Conservation (phyloP, 23 tunicate genomes). For the Phallusia fumigata region DNA sequence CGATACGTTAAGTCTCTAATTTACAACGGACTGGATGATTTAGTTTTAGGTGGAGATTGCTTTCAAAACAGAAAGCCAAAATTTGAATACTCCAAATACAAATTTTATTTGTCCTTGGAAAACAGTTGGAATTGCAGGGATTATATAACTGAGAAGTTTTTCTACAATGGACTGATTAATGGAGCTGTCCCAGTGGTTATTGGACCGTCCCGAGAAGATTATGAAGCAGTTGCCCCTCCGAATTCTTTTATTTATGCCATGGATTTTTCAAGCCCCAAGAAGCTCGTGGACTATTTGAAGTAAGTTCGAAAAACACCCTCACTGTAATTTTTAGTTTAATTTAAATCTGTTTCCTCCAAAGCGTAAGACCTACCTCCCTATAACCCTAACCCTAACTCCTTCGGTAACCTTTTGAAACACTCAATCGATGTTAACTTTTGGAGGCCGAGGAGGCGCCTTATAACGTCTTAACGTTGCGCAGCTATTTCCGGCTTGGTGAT, state of each 20-base stretch:
- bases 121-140: background rate
- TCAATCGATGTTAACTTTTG: no score
- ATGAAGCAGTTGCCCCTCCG: slow-evolving; percentile 29
- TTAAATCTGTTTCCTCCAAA: no score
- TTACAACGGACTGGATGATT: slow-evolving; percentile 17
- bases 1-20: slow-evolving; percentile 21
- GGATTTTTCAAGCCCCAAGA: slow-evolving; percentile 1
- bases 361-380: no score
- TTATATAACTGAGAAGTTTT: slow-evolving; percentile 7
- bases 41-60: background rate
- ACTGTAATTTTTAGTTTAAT: no score
- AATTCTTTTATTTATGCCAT: slow-evolving; percentile 21
- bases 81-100: background rate
- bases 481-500: no score
- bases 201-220: slow-evolving; percentile 24
- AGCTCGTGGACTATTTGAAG: background rate
- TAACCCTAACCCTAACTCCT: no score
- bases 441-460: no score
- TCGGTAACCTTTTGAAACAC: no score
- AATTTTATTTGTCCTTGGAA: background rate
- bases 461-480: no score
- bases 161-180: background rate
- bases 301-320: no score
- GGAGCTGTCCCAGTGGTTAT: slow-evolving; percentile 11
- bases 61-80: background rate